Percentiles rank a stretch among this genome's conserved stretches.
These are phyloP conservation scores for Solea solea DNA, from an alignment of 2,113 vertebrate species.

Conservation along the genomic window DNA sequence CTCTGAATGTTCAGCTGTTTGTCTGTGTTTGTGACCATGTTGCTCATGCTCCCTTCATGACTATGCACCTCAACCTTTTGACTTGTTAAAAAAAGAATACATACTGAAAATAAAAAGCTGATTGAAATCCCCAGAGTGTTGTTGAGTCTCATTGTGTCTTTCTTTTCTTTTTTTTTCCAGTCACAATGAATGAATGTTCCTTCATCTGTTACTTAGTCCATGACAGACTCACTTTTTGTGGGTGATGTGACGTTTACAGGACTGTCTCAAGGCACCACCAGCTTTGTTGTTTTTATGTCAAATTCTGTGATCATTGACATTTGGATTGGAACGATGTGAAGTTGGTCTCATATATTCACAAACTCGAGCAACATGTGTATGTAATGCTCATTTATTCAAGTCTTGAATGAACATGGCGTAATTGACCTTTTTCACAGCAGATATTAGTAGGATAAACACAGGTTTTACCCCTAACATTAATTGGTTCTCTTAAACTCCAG, in stretches of 20 bases:
- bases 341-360: too few species aligned
- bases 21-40: constrained; percentile 67
- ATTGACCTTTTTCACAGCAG: too few species aligned
- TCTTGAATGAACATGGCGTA: too few species aligned
- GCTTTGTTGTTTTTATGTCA: too few species aligned
- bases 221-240: neutral
- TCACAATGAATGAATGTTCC: neutral
- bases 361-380: too few species aligned
- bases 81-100: constrained; percentile 67
- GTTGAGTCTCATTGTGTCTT: constrained; percentile 32
- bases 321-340: too few species aligned
- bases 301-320: too few species aligned
- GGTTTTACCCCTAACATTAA: too few species aligned
- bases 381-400: too few species aligned
- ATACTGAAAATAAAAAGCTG: constrained; percentile 77
- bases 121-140: constrained; percentile 41
- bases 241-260: neutral
- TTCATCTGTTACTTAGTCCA: neutral
- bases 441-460: too few species aligned
- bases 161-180: neutral
- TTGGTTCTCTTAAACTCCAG: too few species aligned
- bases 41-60: constrained; percentile 77
- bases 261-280: too few species aligned
- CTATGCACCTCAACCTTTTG: constrained; percentile 79
- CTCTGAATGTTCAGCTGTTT: constrained; percentile 68